These are phyloP conservation scores for Chamaetylas fuelleborni DNA, from an alignment of 2,113 vertebrate genomes.

Conservation along the genomic window DNA sequence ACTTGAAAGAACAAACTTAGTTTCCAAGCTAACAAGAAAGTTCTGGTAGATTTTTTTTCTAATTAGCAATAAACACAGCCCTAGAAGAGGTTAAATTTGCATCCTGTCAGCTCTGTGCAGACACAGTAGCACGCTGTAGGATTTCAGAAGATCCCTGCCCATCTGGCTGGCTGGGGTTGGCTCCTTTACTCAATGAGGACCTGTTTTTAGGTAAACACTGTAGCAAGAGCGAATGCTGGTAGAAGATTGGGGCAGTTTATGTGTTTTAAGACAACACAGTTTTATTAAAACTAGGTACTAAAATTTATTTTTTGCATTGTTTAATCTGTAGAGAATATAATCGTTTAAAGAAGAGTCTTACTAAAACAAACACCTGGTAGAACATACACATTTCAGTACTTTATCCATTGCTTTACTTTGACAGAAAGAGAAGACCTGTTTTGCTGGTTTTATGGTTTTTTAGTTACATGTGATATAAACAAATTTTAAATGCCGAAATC, in stretches of 20 bases:
- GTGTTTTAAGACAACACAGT: neutral
- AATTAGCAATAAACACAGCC: neutral
- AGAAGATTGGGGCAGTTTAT: neutral
- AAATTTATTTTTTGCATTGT: neutral
- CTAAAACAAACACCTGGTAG: neutral
- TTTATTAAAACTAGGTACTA: neutral
- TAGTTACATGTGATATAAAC: neutral
- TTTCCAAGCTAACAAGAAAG: neutral
- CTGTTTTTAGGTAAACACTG: neutral
- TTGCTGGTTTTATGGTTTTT: neutral
- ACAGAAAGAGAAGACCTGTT: neutral
- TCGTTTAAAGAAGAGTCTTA: neutral
- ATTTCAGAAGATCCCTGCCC: neutral
- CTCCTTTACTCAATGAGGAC: neutral
- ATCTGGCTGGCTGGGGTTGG: neutral
- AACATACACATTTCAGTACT: neutral
- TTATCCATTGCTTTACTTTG: neutral
- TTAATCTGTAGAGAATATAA: neutral
- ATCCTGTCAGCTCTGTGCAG: neutral
- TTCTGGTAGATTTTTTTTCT: neutral
- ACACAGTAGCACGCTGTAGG: fast-evolving
- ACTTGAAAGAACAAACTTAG: neutral
- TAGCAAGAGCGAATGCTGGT: neutral
- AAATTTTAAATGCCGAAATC: neutral
- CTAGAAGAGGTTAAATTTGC: neutral